phyloP scores from a whole-genome alignment of 1,140 invertebrate species.

The Diabrotica undecimpunctata region DNA sequence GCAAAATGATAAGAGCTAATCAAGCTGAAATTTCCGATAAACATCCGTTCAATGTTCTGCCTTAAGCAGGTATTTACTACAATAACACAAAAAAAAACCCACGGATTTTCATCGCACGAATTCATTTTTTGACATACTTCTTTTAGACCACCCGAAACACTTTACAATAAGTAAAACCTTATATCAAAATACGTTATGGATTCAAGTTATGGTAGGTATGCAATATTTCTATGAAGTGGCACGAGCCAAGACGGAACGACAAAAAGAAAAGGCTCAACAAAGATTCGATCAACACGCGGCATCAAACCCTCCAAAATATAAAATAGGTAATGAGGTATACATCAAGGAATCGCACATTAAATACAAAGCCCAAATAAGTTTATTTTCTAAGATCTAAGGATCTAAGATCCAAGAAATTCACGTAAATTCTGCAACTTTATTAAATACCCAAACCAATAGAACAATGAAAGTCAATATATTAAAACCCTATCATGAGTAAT shows the following conservation, averaged over 20 bases:
- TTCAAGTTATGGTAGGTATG: too few relatives aligned
- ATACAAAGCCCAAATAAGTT: slow-evolving; percentile 13
- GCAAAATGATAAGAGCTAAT: too few relatives aligned
- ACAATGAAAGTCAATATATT: too few relatives aligned
- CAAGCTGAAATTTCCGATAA: too few relatives aligned
- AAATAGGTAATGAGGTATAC: slow-evolving; percentile 15
- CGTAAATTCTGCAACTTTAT: neutral
- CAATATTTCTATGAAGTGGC: too few relatives aligned
- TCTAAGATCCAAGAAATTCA: neutral
- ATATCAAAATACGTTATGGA: too few relatives aligned
- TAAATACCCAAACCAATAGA: too few relatives aligned
- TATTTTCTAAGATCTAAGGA: too few relatives aligned
- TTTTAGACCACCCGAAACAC: slow-evolving; percentile 10
- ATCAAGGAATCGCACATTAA: slow-evolving; percentile 18
- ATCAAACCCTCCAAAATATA: neutral
- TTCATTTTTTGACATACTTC: slow-evolving; percentile 16
- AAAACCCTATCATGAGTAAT: too few relatives aligned
- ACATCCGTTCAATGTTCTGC: too few relatives aligned
- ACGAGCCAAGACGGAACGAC: neutral
- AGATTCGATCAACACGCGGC: slow-evolving; percentile 10
- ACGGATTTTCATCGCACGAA: slow-evolving; percentile 19
- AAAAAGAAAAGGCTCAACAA: slow-evolving; percentile 16
- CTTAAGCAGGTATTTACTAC: too few relatives aligned
- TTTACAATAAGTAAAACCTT: too few relatives aligned
- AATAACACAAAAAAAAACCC: slow-evolving; percentile 19